These are phyloP conservation scores for Drosophila rhopaloa DNA, from an alignment of 1,140 invertebrate species.

Conservation along the genomic window DNA sequence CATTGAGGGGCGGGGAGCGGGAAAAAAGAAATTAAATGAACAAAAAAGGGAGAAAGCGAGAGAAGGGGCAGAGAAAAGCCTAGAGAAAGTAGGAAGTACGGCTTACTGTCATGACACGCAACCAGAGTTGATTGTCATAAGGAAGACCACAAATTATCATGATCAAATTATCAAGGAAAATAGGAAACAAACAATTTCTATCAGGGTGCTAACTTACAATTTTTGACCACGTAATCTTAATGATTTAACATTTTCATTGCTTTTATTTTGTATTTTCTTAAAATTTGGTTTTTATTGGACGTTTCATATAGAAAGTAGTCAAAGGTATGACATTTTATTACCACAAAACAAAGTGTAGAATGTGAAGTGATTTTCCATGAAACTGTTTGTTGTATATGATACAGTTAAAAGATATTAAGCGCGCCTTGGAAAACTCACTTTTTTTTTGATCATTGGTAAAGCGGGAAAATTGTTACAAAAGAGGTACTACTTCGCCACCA, in stretches of 20 bases:
- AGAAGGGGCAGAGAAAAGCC: neutral
- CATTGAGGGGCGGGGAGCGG: neutral
- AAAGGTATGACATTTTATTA: too few species aligned
- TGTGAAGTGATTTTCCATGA: too few species aligned
- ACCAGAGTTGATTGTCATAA: slow-evolving; percentile 22
- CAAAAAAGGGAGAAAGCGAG: neutral
- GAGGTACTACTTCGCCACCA: neutral
- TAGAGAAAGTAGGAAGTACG: slow-evolving; percentile 6
- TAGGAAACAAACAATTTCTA: neutral
- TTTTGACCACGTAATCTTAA: too few species aligned
- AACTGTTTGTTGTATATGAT: too few species aligned
- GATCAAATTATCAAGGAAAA: slow-evolving; percentile 12
- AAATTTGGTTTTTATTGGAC: too few species aligned
- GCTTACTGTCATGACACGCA: slow-evolving; percentile 20
- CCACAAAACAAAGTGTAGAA: too few species aligned
- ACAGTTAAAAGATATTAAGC: too few species aligned
- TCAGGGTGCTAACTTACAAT: too few species aligned
- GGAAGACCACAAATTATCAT: slow-evolving; percentile 14
- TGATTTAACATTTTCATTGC: too few species aligned
- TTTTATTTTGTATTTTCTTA: too few species aligned
- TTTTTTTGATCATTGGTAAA: neutral
- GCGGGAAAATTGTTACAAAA: slow-evolving; percentile 3
- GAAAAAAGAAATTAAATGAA: neutral
- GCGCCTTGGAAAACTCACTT: too few species aligned
- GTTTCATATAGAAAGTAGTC: too few species aligned